phyloP scores from a whole-genome alignment of 2,888 invertebrate species.

The Cataglyphis rosenhaueri region DNA sequence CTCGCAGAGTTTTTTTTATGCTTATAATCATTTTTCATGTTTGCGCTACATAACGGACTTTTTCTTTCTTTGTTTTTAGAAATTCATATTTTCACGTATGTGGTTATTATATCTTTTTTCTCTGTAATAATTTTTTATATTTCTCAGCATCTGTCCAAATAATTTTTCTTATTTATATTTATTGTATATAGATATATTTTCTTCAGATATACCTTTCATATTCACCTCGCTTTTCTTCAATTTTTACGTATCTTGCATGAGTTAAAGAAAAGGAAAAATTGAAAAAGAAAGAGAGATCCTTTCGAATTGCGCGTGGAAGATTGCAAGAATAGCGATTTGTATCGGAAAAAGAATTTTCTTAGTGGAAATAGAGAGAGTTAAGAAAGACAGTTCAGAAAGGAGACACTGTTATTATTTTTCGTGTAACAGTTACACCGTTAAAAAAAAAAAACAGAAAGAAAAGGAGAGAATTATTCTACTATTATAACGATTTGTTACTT shows the following conservation, averaged over 20 bases:
- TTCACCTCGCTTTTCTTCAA: constrained; percentile 5
- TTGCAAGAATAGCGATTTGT: constrained; percentile 52
- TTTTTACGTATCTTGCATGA: constrained; percentile 1
- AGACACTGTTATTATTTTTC: constrained; percentile 50
- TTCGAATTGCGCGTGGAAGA: constrained; percentile 31
- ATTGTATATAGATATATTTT: constrained; percentile 1
- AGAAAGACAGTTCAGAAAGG: constrained; percentile 36
- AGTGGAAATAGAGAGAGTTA: constrained; percentile 34
- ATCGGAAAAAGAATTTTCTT: constrained; percentile 51
- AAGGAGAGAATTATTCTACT: constrained; percentile 2
- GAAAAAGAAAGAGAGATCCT: constrained; percentile 32
- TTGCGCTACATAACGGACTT: constrained; percentile 8
- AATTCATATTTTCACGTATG: neutral
- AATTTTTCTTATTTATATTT: constrained; percentile 11
- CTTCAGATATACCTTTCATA: constrained; percentile 17
- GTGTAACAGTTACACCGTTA: constrained; percentile 73
- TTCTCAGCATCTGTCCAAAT: neutral
- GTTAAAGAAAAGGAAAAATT: constrained; percentile 32
- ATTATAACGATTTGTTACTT: neutral
- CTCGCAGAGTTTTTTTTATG: constrained; percentile 76
- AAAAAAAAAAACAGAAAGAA: constrained; percentile 70
- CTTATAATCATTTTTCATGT: constrained; percentile 72
- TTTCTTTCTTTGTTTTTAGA: neutral
- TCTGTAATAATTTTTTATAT: neutral
- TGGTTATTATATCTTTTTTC: neutral